Evolutionary conservation across 1,140 invertebrate genomes (phyloP).

Genomic region (Drosophila bifasciata): DNA sequence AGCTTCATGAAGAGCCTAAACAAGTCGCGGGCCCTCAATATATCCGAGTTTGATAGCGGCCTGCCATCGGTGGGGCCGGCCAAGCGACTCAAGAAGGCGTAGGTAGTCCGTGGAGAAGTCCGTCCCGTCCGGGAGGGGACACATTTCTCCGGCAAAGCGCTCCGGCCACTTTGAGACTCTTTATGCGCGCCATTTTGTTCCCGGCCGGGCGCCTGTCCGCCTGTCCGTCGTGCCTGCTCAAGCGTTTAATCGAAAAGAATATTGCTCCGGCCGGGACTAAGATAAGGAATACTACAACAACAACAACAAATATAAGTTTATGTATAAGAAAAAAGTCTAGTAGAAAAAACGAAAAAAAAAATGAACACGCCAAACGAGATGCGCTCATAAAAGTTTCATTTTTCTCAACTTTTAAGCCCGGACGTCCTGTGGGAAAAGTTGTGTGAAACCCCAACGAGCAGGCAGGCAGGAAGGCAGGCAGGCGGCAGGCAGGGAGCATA

Average conservation of each 20-base stretch:
- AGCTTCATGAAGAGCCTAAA: slow-evolving; percentile 64
- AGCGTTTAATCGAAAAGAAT: slow-evolving; percentile 82
- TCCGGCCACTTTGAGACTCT: slow-evolving; percentile 37
- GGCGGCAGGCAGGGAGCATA: slow-evolving; percentile 64
- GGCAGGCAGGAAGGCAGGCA: too few species aligned
- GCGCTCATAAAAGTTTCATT: slow-evolving; percentile 81
- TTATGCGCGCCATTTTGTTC: slow-evolving; percentile 68
- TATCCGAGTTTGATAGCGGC: slow-evolving; percentile 83
- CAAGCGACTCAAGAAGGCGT: slow-evolving; percentile 53
- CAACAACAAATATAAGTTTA: slow-evolving; percentile 18
- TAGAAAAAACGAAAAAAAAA: slow-evolving; percentile 7
- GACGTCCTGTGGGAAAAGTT: slow-evolving; percentile 80
- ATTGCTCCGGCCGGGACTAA: slow-evolving; percentile 45
- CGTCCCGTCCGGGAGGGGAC: neutral
- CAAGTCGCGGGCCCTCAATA: slow-evolving; percentile 68
- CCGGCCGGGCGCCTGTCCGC: neutral
- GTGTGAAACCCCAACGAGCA: slow-evolving; percentile 9
- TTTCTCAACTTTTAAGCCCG: slow-evolving; percentile 84
- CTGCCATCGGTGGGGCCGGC: slow-evolving; percentile 41
- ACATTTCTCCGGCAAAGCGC: neutral
- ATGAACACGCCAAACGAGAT: slow-evolving; percentile 22
- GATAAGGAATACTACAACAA: neutral
- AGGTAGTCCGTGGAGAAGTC: slow-evolving; percentile 6
- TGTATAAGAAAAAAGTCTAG: slow-evolving; percentile 1
- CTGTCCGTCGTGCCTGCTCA: slow-evolving; percentile 56